phyloP scores from a whole-genome alignment of 2,888 invertebrate genomes.

The Catocala nupta region DNA sequence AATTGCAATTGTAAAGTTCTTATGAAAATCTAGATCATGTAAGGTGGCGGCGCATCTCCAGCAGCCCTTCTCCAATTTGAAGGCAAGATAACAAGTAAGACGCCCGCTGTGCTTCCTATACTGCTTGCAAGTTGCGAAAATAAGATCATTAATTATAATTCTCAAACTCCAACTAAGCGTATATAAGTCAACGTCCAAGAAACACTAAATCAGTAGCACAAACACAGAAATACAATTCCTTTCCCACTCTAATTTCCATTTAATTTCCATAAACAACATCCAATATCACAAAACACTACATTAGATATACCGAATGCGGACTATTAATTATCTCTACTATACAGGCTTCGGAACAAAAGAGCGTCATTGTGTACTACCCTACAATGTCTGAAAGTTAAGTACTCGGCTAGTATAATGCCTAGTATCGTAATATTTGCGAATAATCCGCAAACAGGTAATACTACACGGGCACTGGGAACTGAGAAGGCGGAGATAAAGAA shows the following conservation, averaged over 20 bases:
- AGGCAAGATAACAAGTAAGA: too few relatives aligned
- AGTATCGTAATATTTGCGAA: constrained; percentile 77
- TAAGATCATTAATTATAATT: too few relatives aligned
- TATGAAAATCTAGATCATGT: too few relatives aligned
- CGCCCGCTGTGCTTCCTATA: too few relatives aligned
- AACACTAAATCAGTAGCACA: constrained; percentile 18
- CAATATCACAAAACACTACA: constrained; percentile 26
- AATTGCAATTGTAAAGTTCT: too few relatives aligned
- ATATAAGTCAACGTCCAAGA: neutral
- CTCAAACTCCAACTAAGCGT: neutral
- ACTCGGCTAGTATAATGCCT: constrained; percentile 42
- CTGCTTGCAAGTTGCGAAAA: too few relatives aligned
- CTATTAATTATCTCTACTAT: constrained; percentile 22
- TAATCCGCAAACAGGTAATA: constrained; percentile 84
- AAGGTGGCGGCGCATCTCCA: too few relatives aligned
- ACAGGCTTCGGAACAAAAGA: constrained; percentile 4
- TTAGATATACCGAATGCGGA: constrained; percentile 22
- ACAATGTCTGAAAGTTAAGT: constrained; percentile 57
- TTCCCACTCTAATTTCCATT: constrained; percentile 23
- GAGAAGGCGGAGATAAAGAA: constrained; percentile 82
- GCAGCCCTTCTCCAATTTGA: too few relatives aligned
- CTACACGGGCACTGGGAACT: constrained; percentile 71
- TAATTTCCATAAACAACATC: constrained; percentile 24
- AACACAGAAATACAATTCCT: constrained; percentile 23
- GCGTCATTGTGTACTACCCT: constrained; percentile 34